Evolutionary conservation across 2,888 invertebrate species (phyloP), one percentile per base, ranked within the genome.

Genomic region (Cephus nigrinus): DNA sequence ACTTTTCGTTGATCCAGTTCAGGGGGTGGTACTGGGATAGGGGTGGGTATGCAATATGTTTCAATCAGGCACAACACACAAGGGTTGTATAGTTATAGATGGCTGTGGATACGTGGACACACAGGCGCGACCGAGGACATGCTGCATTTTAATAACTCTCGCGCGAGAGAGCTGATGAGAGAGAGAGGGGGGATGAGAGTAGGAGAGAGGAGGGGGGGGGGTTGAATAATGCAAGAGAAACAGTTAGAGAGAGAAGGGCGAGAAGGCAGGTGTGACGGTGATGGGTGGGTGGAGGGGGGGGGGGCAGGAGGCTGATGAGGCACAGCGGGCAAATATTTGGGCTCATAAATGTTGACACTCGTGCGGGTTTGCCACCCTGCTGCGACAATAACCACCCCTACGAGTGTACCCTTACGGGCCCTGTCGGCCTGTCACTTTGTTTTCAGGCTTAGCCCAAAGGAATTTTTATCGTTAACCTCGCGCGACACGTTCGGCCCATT

Each of bases 271-370:
- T 71, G 11, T 12, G 33, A n/a, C 32, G n/a, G 55, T 12, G 76
- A 35, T 55, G 71, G 55, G 69, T 5, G 55, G 69, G 74, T 11
- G 71, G 74, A 74, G 74, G 40, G 68, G 40, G 31, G 33, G 36
- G 71, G 71, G 74, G 71, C 32, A 71, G 74, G 74, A 35, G 77
- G 71, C 71, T 71, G 74, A 77, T 77, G 77, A 77, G 77, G 69
- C 75, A 77, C 55, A 74, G 69, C 74, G 35, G 77, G 77, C 33
- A 77, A 77, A 77, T 74, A 77, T 77, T 77, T 77, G 75, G 71
- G 75, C 75, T 77, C 77, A 77, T 77, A 77, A 77, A 77, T 77
- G 77, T 77, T 77, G 74, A 77, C 77, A 75, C 73, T 77, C 32
- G 75, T 71, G 34, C 33, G 40, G 74, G 69, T 74, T 35, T 76